Conservation (phyloP, 2,113 vertebrate species). For the Sus scrofa region DNA sequence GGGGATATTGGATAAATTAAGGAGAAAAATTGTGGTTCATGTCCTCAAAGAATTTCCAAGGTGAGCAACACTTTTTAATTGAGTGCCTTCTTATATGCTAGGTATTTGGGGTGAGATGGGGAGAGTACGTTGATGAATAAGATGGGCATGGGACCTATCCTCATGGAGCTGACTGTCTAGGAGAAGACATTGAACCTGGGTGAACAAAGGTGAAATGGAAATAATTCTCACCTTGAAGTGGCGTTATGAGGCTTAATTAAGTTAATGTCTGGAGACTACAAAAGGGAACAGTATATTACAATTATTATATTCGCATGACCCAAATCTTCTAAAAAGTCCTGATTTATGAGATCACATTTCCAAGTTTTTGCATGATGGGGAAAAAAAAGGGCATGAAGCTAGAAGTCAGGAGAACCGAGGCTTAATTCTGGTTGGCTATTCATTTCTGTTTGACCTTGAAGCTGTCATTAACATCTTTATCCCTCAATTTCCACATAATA, state of each 20-base stretch:
- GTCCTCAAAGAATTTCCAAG: background rate
- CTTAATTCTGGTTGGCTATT: background rate
- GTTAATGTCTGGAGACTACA: background rate
- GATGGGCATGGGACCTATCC: background rate
- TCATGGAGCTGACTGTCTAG: background rate
- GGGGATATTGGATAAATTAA: background rate
- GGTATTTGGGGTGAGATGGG: background rate
- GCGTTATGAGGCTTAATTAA: background rate
- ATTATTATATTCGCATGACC: background rate
- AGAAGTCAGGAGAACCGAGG: background rate
- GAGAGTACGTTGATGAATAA: background rate
- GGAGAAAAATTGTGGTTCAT: background rate
- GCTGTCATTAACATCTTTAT: background rate
- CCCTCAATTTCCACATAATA: background rate
- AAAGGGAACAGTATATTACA: background rate
- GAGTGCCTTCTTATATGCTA: background rate
- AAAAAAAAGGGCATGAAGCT: background rate
- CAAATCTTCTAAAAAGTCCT: background rate
- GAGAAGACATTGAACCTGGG: background rate
- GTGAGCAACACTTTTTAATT: background rate
- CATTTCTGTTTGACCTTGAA: conserved; percentile 29
- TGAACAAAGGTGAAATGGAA: conserved; percentile 2
- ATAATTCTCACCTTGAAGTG: background rate
- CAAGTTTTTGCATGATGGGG: background rate
- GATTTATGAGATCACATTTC: background rate